Conservation (phyloP, 2,888 invertebrate genomes). For the Dryococelus australis region DNA sequence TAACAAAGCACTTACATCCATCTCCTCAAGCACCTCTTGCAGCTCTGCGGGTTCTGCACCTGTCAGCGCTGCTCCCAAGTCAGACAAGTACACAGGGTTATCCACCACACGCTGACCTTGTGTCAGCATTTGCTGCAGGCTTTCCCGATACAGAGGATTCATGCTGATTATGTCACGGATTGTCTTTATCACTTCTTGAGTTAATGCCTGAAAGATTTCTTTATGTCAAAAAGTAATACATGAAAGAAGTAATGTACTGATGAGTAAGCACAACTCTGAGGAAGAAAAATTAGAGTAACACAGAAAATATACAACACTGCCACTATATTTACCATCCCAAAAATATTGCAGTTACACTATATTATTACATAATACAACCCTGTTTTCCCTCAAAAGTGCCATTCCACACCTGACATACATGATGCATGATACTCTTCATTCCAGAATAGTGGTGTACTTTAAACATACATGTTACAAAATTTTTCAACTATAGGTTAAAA, state of each 20-base stretch:
- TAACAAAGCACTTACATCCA: slow-evolving; percentile 73
- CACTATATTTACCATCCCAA: too few relatives aligned
- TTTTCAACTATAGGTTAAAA: too few relatives aligned
- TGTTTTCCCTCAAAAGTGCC: too few relatives aligned
- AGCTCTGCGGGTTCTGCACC: slow-evolving; percentile 91
- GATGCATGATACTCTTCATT: too few relatives aligned
- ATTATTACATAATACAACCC: too few relatives aligned
- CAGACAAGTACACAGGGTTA: slow-evolving; percentile 97
- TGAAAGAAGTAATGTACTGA: neutral
- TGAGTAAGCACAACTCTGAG: neutral
- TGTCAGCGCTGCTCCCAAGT: slow-evolving; percentile 94
- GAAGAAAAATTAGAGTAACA: too few relatives aligned
- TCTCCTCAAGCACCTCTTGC: slow-evolving; percentile 93
- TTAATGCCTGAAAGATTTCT: slow-evolving; percentile 73
- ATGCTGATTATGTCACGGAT: slow-evolving; percentile 96
- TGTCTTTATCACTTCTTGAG: slow-evolving; percentile 96
- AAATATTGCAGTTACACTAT: too few relatives aligned
- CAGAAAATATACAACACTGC: too few relatives aligned
- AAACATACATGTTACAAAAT: too few relatives aligned
- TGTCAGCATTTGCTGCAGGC: slow-evolving; percentile 96
- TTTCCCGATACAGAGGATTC: slow-evolving; percentile 96
- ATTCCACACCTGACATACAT: too few relatives aligned
- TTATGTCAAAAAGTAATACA: slow-evolving; percentile 26
- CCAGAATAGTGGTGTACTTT: neutral
- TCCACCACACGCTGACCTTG: slow-evolving; percentile 97